Evolutionary conservation across 2,113 vertebrate genomes (phyloP), one percentile per base, ranked within the genome.

Genomic region (Theristicus caerulescens): DNA sequence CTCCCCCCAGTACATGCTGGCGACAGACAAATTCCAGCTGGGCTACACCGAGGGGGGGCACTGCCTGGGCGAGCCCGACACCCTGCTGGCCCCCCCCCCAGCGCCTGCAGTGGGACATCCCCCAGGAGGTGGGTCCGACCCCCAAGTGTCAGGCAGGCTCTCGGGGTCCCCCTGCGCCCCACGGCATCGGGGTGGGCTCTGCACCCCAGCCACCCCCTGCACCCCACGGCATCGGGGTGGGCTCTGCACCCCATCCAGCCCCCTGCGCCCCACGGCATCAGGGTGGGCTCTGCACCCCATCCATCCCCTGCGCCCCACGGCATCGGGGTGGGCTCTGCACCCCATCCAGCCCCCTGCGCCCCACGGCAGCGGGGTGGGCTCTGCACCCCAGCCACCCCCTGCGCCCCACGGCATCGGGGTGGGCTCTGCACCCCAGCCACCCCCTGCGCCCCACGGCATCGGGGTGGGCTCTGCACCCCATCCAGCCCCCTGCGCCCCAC

Each of bases 1-100:
- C 25, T 79, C 47, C 72, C 46, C 72, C 34, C 91, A 99, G 99
- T 99, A 98, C 90, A 90, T 98, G 86, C 94, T 99, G 86, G 98
- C 98, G 55, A 99, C 98, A 6, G 99, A 99, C 82, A 97, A 92
- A 55, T 99, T 99, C 94, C 97, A 99, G 12, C 96, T 99, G 92
- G 99, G 99, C 51, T 99, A 99, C 97, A 98, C 98, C 0, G 98
- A 98, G 36, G 98, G 98, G 22, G 99, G 99, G 14, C 98, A 99
- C 85, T 99, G 99, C 94, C 97, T 97, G 86, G 99, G 99, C 3
- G 98, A 99, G 18, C 86, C 98, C 13, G 98, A 98, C 94, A 96
- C 96, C 11, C 70, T 31, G 26, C 96, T 99, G 26, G 93, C n/a
- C 96, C 5, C 94, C 96, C 4, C 99, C 99, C 10, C 98, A 98